Base-by-base conservation (phyloP, 2,888 invertebrate species). In the Steinernema hermaphroditum region DNA sequence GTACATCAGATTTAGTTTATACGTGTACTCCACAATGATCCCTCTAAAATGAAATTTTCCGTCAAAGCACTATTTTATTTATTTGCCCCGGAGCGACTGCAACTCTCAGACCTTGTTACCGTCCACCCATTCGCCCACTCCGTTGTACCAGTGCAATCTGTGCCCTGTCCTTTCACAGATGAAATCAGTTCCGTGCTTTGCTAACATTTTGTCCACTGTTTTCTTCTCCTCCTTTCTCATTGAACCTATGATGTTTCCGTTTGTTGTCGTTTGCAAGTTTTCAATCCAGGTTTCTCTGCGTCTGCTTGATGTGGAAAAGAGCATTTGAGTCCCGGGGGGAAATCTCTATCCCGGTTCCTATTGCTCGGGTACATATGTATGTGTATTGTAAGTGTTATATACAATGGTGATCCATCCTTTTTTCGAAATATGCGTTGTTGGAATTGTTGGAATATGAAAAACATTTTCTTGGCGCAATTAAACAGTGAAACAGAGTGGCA, bases 1-100 rank as follows among this genome's bases (percentile, higher is more conserved):
- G 62, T 62, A 62, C 62, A 27, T 62, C 29, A 22, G 27, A 32
- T 16, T 32, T 62, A 62, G 62, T 62, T 62, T 29, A 62, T 62
- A 62, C 62, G 29, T 29, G 62, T 62, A 62, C 62, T 62, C 62
- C 12, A 32, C 62, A 24, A 29, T 27, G 32, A 62, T 32, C 62
- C 27, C 54, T 62, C 34, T 62, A 22, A 29, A 16, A 14, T 16
- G 19, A 27, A 62, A 24, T n/a, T 32, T 62, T 32, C 37, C 14
- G 50, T 50, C 22, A 50, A 50, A 50, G n/a, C 22, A 24, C 50
- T 50, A 32, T 29, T 62, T 62, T 62, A 62, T 62, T 62, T 62
- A 62, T 46, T 19, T 46, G 46, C 50, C 24, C 50, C n/a, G 22
- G 2, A 16, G 62, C 62, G 24, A 62, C 62, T 62, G 62, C 62